These are phyloP conservation scores for Ranitomeya imitator DNA, from an alignment of 2,113 vertebrate species.

Conservation along the genomic window DNA sequence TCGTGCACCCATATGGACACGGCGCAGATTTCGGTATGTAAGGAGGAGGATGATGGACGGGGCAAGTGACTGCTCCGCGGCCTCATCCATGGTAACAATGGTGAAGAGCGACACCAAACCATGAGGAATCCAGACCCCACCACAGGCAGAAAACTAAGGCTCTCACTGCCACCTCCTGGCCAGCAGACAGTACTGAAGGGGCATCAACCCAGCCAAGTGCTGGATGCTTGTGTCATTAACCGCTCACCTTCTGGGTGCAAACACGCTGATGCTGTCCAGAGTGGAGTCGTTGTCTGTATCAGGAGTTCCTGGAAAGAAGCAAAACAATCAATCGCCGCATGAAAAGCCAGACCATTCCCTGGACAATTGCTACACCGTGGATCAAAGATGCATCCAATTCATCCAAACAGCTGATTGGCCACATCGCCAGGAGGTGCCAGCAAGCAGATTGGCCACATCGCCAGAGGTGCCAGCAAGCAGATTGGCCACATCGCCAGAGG, in stretches of 20 bases:
- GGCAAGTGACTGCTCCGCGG: no score
- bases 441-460: no score
- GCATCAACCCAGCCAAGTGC: no score
- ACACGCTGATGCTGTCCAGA: conserved; percentile 79
- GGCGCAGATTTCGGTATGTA: no score
- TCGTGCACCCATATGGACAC: no score
- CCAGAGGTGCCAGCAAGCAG: no score
- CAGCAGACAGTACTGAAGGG: background rate
- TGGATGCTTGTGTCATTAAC: background rate
- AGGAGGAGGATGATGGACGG: no score
- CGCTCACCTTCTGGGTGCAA: conserved; percentile 75
- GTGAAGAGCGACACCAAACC: background rate
- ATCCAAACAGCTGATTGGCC: background rate
- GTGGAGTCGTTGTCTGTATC: conserved; percentile 80
- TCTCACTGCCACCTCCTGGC: conserved; percentile 7
- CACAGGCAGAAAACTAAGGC: background rate
- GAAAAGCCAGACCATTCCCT: background rate
- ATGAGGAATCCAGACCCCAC: no score
- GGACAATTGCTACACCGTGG: no score
- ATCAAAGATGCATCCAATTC: background rate
- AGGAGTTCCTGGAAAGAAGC: conserved; percentile 69
- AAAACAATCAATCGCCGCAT: background rate
- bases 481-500: no score
- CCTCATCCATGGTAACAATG: background rate
- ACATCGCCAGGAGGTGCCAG: no score